phyloP scores from a whole-genome alignment of 2,797 vertebrate species.

The Diceros bicornis region DNA sequence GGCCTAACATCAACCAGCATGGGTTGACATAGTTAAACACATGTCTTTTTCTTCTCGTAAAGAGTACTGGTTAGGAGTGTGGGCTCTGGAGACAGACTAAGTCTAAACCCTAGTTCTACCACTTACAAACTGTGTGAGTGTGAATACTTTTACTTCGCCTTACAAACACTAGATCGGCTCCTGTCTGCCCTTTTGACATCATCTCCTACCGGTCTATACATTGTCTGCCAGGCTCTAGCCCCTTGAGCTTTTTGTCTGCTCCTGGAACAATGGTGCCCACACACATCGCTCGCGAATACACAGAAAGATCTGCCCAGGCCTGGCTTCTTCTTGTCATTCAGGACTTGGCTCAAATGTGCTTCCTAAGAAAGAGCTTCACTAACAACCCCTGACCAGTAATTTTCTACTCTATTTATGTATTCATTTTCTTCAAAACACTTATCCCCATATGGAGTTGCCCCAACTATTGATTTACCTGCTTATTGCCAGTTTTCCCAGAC shows the following conservation, averaged over 20 bases:
- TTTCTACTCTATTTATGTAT: too few species aligned
- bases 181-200: background rate
- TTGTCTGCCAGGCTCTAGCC: background rate
- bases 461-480: too few species aligned
- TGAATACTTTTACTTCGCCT: background rate
- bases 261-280: background rate
- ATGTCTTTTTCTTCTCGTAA: background rate
- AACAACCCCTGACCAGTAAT: too few species aligned
- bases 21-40: background rate
- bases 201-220: background rate
- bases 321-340: too few species aligned
- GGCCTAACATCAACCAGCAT: background rate
- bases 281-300: background rate
- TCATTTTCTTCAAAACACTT: too few species aligned
- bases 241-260: background rate
- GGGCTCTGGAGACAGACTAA: background rate
- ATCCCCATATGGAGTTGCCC: too few species aligned
- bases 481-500: too few species aligned
- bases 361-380: too few species aligned
- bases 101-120: background rate
- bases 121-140: background rate
- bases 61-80: background rate
- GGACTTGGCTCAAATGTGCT: too few species aligned
- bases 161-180: background rate
- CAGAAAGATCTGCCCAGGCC: too few species aligned